A percentile compares a stretch with the other conserved stretches of the same genome.
Conservation (phyloP, 2,113 vertebrate species). For the Eulacestoma nigropectus region DNA sequence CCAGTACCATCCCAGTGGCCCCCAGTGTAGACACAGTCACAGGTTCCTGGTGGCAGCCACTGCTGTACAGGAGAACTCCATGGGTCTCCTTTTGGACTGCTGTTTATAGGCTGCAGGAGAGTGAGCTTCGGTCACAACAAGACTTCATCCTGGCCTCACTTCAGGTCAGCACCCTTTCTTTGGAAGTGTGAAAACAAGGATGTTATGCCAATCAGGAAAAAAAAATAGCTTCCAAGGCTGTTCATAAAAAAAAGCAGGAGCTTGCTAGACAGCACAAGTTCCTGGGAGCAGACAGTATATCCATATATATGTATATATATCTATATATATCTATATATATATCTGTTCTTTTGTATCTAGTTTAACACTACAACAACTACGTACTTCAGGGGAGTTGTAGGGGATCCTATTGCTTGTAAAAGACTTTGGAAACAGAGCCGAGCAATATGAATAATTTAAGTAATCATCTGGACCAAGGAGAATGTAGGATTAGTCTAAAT, state of each 20-base stretch:
- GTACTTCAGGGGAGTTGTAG: neutral
- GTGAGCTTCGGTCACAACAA: too few relatives aligned
- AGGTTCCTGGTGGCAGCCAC: neutral
- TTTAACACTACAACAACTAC: neutral
- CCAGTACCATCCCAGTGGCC: neutral
- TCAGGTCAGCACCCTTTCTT: neutral
- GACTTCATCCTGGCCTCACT: neutral
- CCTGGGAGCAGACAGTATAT: neutral
- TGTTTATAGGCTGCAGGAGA: neutral
- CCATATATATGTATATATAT: too few relatives aligned
- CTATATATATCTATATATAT: neutral
- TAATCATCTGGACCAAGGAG: neutral
- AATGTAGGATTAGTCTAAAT: neutral
- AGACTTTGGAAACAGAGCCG: neutral
- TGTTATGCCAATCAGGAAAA: neutral
- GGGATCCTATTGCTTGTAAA: neutral
- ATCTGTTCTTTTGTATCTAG: neutral
- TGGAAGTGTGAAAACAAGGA: neutral
- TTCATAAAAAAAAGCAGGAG: neutral
- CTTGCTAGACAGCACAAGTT: neutral
- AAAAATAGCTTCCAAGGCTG: neutral
- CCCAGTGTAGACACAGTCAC: neutral
- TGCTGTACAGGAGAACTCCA: neutral
- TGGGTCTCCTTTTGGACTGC: neutral
- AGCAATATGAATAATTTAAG: neutral